Evolutionary conservation across 1,140 invertebrate species (phyloP).

Genomic region (Rhysida immarginata): DNA sequence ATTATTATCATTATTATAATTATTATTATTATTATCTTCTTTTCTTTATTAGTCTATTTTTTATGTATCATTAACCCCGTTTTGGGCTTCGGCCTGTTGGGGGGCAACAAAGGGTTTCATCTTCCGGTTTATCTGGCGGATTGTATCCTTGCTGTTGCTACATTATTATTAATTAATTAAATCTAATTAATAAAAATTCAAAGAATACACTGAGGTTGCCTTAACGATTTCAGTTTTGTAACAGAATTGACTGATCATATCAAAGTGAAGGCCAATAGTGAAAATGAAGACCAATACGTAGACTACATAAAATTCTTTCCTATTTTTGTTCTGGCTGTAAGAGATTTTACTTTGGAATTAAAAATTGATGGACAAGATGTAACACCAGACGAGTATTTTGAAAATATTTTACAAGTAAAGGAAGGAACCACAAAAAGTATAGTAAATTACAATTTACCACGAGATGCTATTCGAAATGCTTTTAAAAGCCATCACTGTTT

Average conservation of each 20-base stretch:
- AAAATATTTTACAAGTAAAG: not conserved
- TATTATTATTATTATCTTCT: too few species aligned
- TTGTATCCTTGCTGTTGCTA: too few species aligned
- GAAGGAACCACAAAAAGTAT: not conserved
- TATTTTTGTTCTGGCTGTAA: not conserved
- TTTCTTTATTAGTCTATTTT: too few species aligned
- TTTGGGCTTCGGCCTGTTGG: too few species aligned
- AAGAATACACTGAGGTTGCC: not conserved
- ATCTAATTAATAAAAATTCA: not conserved
- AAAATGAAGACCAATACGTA: not conserved
- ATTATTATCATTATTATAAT: too few species aligned
- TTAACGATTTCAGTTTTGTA: not conserved
- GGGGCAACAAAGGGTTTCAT: too few species aligned
- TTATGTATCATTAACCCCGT: too few species aligned
- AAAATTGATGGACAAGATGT: not conserved
- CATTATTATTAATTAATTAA: too few species aligned
- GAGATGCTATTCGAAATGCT: not conserved
- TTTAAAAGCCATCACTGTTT: conserved; percentile 3
- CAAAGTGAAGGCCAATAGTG: not conserved
- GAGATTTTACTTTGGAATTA: conserved; percentile 2
- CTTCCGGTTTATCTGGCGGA: too few species aligned
- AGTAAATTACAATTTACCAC: not conserved
- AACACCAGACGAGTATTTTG: not conserved
- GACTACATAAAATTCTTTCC: not conserved
- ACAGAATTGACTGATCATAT: not conserved